Conservation (phyloP, 2,888 invertebrate genomes). For the Epinotia nisella region DNA sequence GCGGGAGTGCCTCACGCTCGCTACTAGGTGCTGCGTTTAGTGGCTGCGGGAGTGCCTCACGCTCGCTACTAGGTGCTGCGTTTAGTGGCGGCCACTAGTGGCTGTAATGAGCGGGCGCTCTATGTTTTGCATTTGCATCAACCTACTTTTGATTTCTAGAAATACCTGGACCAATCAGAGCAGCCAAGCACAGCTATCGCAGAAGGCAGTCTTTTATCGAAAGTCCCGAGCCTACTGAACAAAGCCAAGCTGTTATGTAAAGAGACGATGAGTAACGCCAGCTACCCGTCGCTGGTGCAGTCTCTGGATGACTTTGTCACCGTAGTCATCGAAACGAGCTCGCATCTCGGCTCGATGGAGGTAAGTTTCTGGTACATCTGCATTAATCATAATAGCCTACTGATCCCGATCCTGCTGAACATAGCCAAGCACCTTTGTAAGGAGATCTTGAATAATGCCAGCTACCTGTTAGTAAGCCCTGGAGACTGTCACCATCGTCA, state of each 20-base stretch:
- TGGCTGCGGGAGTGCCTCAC: too few species aligned
- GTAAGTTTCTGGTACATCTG: constrained; percentile 60
- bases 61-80: too few species aligned
- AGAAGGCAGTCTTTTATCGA: constrained; percentile 69
- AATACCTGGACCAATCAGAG: constrained; percentile 75
- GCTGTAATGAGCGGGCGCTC: neutral
- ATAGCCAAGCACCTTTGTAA: too few species aligned
- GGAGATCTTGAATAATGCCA: too few species aligned
- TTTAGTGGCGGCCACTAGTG: too few species aligned
- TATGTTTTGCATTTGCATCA: constrained; percentile 1
- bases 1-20: too few species aligned
- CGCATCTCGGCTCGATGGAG: constrained; percentile 87
- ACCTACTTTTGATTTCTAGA: constrained; percentile 56
- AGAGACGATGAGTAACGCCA: constrained; percentile 83
- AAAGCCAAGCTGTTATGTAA: constrained; percentile 88
- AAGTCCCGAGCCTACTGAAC: constrained; percentile 76
- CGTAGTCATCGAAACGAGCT: constrained; percentile 87
- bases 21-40: too few species aligned
- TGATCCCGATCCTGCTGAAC: too few species aligned
- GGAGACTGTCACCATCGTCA: too few species aligned
- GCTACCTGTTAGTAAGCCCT: too few species aligned
- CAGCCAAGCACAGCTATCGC: constrained; percentile 58
- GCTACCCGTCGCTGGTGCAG: constrained; percentile 86
- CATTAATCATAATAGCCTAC: neutral
- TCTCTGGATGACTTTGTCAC: constrained; percentile 87